Conservation (phyloP, 2,113 vertebrate genomes). For the Paraplagusia blochii region DNA sequence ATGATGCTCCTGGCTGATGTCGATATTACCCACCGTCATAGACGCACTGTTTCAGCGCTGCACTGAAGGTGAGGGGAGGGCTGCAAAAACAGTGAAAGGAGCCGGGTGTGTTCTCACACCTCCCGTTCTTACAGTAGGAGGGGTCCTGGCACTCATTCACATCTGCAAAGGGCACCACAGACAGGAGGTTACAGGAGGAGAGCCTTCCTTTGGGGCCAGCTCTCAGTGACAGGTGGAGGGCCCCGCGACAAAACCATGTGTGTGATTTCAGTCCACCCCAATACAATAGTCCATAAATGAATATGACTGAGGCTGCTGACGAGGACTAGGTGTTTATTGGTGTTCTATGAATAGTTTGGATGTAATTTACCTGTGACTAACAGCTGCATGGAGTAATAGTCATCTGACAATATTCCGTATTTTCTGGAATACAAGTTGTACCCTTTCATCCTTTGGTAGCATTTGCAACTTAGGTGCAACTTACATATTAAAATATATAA, state of each 20-base stretch:
- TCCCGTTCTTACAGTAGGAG: slow-evolving; percentile 85
- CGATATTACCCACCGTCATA: slow-evolving; percentile 82
- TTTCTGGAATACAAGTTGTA: too few species aligned
- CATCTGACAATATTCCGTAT: too few species aligned
- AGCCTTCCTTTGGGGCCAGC: slow-evolving; percentile 63
- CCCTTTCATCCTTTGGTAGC: too few species aligned
- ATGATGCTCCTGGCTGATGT: too few species aligned
- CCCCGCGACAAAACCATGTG: slow-evolving; percentile 15
- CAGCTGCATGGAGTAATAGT: too few species aligned
- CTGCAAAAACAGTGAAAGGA: slow-evolving; percentile 88
- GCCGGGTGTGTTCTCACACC: slow-evolving; percentile 86
- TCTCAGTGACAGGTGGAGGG: slow-evolving; percentile 36
- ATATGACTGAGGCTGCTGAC: background rate
- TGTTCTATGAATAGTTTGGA: background rate
- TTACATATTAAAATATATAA: too few species aligned
- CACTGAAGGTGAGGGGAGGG: slow-evolving; percentile 83
- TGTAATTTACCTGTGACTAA: background rate
- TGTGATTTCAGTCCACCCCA: background rate
- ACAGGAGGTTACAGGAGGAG: slow-evolving; percentile 70
- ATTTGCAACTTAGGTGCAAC: too few species aligned
- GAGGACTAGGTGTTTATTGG: background rate
- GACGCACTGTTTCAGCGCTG: slow-evolving; percentile 82
- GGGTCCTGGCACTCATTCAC: slow-evolving; percentile 89
- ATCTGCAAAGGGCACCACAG: slow-evolving; percentile 83
- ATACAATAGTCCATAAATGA: slow-evolving; percentile 22